Percentiles rank a stretch among this genome's conserved stretches.
Evolutionary conservation across 1,140 invertebrate genomes (phyloP).

Genomic region (Macrosteles quadrilineatus): DNA sequence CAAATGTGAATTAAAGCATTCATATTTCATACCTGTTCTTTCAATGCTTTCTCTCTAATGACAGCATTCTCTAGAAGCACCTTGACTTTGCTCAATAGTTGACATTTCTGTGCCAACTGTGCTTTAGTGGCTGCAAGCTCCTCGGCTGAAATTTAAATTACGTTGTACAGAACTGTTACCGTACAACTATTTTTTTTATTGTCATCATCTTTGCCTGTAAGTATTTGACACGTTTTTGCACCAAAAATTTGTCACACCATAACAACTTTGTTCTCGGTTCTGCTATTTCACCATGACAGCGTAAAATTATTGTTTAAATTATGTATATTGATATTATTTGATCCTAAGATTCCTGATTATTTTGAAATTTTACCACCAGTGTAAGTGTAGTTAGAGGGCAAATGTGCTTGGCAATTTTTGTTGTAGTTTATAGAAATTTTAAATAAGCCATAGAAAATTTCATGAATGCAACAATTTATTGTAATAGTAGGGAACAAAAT

Average conservation of each 20-base stretch:
- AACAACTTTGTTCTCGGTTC: neutral
- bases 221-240: neutral
- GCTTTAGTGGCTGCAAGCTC: constrained; percentile 46
- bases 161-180: neutral
- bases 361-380: too few relatives aligned
- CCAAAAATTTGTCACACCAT: neutral
- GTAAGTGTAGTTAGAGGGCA: too few relatives aligned
- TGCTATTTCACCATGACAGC: too few relatives aligned
- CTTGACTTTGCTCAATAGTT: constrained; percentile 58
- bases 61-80: constrained; percentile 56
- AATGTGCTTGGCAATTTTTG: too few relatives aligned
- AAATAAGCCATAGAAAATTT: too few relatives aligned
- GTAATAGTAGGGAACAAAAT: too few relatives aligned
- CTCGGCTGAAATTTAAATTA: constrained; percentile 31
- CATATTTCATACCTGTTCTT: constrained; percentile 51
- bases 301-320: too few relatives aligned
- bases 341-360: too few relatives aligned
- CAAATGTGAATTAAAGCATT: neutral
- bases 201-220: neutral
- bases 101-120: constrained; percentile 56
- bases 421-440: too few relatives aligned
- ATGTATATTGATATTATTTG: too few relatives aligned
- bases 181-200: neutral
- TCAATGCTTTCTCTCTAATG: constrained; percentile 55
- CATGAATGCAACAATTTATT: too few relatives aligned